Conservation (phyloP, 2,888 invertebrate species). For the Osedax fenrisi region DNA sequence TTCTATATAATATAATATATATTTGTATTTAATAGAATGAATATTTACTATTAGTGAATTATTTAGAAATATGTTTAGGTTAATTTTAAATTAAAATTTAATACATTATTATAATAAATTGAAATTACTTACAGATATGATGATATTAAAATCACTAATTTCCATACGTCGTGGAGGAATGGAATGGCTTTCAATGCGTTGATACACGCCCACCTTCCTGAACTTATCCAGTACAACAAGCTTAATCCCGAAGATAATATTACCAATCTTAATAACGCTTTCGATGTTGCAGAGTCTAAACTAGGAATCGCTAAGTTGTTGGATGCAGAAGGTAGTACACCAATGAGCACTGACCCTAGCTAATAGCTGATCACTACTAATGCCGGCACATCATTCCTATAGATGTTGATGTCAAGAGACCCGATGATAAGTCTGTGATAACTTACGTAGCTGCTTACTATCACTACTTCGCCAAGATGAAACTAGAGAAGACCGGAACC, state of each 20-base stretch:
- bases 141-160: conserved; percentile 53
- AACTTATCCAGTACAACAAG: conserved; percentile 74
- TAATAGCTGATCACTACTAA: no score
- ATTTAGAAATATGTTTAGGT: no score
- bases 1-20: no score
- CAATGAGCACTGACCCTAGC: no score
- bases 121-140: conserved; percentile 50
- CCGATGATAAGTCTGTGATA: conserved; percentile 95
- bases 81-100: no score
- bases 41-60: no score
- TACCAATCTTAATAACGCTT: conserved; percentile 91
- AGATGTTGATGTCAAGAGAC: conserved; percentile 83
- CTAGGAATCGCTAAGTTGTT: conserved; percentile 76
- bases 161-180: conserved; percentile 75
- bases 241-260: conserved; percentile 72
- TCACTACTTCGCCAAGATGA: conserved; percentile 97
- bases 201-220: conserved; percentile 86
- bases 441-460: conserved; percentile 98
- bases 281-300: conserved; percentile 80
- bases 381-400: no score
- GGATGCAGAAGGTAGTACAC: conserved; percentile 69
- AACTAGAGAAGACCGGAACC: conserved; percentile 93
- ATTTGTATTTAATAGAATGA: no score
- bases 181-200: conserved; percentile 96
- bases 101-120: no score